Percentiles rank a stretch among this genome's conserved stretches.
phyloP scores from a whole-genome alignment of 2,888 invertebrate genomes.

The Protonemura montana region DNA sequence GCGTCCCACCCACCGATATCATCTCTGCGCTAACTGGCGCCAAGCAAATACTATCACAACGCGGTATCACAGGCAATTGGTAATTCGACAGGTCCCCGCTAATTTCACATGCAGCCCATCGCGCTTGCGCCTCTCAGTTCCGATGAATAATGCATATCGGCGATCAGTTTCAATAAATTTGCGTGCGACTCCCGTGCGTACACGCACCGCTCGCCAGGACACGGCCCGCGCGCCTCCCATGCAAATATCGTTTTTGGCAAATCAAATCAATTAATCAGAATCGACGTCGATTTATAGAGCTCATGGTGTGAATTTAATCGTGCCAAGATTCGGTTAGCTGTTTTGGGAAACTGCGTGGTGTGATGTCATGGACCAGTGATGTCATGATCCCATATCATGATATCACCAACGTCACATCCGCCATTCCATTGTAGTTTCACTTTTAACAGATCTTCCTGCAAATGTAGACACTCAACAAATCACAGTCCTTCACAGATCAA shows the following conservation, averaged over 20 bases:
- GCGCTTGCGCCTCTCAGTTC: background rate
- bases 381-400: background rate
- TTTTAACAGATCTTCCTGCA: too few relatives aligned
- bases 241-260: conserved; percentile 1
- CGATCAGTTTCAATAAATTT: conserved; percentile 1
- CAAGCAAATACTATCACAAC: background rate
- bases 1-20: background rate
- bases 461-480: too few relatives aligned
- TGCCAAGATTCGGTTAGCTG: background rate
- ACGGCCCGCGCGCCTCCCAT: background rate
- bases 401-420: too few relatives aligned
- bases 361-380: too few relatives aligned
- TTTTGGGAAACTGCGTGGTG: background rate
- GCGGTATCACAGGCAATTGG: background rate
- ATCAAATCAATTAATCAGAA: background rate
- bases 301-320: background rate
- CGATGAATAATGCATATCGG: background rate
- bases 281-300: background rate
- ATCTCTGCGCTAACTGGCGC: background rate
- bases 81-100: background rate
- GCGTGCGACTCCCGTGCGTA: background rate
- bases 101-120: background rate
- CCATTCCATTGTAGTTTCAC: background rate
- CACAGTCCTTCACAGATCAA: too few relatives aligned
- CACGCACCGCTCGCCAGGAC: background rate